A percentile compares a stretch with the other conserved stretches of the same genome.
phyloP scores from a whole-genome alignment of 2,888 invertebrate species.

The Phytoseiulus persimilis region DNA sequence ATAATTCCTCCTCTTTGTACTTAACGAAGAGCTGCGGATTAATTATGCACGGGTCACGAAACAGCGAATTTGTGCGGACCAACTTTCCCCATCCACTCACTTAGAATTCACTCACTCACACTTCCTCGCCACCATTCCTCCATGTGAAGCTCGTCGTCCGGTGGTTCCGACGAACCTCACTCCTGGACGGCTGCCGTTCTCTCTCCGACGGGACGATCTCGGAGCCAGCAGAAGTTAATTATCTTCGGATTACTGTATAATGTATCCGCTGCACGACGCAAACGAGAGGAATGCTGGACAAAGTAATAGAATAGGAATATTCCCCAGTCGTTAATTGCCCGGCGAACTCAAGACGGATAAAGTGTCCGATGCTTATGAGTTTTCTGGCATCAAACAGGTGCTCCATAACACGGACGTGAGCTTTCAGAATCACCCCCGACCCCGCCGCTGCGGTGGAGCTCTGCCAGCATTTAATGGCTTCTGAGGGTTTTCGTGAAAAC shows the following conservation, averaged over 20 bases:
- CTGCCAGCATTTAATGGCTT: no score
- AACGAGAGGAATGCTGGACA: not conserved
- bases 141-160: not conserved
- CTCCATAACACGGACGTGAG: no score
- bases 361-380: not conserved
- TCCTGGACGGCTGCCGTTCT: not conserved
- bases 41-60: not conserved
- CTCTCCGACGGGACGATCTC: not conserved
- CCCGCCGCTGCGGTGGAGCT: no score
- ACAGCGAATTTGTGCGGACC: not conserved
- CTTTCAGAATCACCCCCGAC: no score
- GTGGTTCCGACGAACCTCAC: not conserved
- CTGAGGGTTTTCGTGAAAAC: no score
- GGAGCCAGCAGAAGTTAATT: not conserved
- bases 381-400: no score
- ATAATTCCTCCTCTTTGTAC: not conserved
- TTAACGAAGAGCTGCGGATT: slow-evolving; percentile 5
- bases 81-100: not conserved
- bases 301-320: not conserved
- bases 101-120: not conserved
- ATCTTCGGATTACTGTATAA: not conserved
- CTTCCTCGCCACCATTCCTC: not conserved
- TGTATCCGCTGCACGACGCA: not conserved
- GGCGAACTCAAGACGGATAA: not conserved
- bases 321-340: not conserved